These are phyloP conservation scores for Drosophila anceps DNA, from an alignment of 2,888 invertebrate genomes.

Conservation along the genomic window DNA sequence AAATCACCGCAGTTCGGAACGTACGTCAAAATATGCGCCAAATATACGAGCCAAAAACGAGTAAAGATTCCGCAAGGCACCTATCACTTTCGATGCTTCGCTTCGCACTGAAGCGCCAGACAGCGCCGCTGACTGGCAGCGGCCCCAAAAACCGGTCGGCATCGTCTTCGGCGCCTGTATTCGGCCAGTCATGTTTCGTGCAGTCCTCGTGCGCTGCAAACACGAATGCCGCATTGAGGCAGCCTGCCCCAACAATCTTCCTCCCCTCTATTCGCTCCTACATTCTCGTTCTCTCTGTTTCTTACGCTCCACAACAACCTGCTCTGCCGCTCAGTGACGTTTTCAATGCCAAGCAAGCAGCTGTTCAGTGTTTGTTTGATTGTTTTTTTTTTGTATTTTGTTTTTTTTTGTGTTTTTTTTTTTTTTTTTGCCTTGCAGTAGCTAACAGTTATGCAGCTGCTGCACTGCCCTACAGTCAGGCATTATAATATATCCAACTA, in stretches of 20 bases:
- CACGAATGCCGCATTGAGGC: slow-evolving; percentile 46
- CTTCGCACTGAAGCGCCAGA: slow-evolving; percentile 64
- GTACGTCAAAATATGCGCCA: slow-evolving; percentile 73
- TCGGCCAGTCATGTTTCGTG: slow-evolving; percentile 24
- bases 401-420: slow-evolving; percentile 37
- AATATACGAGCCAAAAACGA: slow-evolving; percentile 41
- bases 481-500: background rate
- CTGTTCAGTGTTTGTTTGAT: slow-evolving; percentile 57
- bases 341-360: slow-evolving; percentile 81
- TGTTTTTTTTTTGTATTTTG: slow-evolving; percentile 22
- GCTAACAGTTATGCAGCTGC: slow-evolving; percentile 20
- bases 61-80: slow-evolving; percentile 39
- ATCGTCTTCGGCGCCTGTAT: slow-evolving; percentile 31
- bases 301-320: slow-evolving; percentile 23
- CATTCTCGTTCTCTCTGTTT: slow-evolving; percentile 5
- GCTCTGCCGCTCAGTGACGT: slow-evolving; percentile 42
- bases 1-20: slow-evolving; percentile 50
- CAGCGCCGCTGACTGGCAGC: slow-evolving; percentile 39
- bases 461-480: slow-evolving; percentile 15
- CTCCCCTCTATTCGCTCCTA: background rate
- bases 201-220: slow-evolving; percentile 32
- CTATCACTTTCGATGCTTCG: slow-evolving; percentile 61
- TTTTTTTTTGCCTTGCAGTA: slow-evolving; percentile 14
- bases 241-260: slow-evolving; percentile 32
- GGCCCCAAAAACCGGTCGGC: slow-evolving; percentile 67